Percentiles rank a stretch among this genome's conserved stretches.
These are phyloP conservation scores for Erythrolamprus reginae DNA, from an alignment of 2,113 vertebrate genomes.

Conservation along the genomic window DNA sequence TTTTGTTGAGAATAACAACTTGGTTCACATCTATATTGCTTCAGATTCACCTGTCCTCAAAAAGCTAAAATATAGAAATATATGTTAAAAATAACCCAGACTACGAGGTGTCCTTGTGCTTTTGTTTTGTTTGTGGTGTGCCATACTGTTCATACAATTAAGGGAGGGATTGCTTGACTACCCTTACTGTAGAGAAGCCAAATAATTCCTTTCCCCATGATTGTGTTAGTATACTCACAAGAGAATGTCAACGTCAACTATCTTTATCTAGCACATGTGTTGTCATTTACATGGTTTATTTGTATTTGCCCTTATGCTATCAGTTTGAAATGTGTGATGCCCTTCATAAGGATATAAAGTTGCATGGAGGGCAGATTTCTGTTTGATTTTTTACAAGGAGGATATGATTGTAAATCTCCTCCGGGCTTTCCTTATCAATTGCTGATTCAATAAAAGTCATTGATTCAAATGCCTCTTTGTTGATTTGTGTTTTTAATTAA, in stretches of 20 bases:
- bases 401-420: background rate
- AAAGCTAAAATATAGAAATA: background rate
- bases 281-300: background rate
- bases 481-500: slow-evolving; percentile 23
- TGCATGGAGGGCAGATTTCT: background rate
- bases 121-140: background rate
- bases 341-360: background rate
- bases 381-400: background rate
- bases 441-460: slow-evolving; percentile 15
- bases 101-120: background rate
- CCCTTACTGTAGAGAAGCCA: background rate
- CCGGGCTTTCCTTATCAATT: background rate
- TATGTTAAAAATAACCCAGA: background rate
- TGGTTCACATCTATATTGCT: background rate
- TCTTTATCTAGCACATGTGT: background rate
- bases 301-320: background rate
- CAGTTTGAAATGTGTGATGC: background rate
- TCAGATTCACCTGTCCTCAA: background rate
- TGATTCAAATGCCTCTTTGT: slow-evolving; percentile 8
- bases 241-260: background rate
- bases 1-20: background rate
- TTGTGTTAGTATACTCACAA: background rate
- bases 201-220: background rate
- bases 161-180: background rate
- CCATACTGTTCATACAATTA: background rate